These are phyloP conservation scores for Cyrtorhinus lividipennis DNA, from an alignment of 1,140 invertebrate genomes.

Conservation along the genomic window DNA sequence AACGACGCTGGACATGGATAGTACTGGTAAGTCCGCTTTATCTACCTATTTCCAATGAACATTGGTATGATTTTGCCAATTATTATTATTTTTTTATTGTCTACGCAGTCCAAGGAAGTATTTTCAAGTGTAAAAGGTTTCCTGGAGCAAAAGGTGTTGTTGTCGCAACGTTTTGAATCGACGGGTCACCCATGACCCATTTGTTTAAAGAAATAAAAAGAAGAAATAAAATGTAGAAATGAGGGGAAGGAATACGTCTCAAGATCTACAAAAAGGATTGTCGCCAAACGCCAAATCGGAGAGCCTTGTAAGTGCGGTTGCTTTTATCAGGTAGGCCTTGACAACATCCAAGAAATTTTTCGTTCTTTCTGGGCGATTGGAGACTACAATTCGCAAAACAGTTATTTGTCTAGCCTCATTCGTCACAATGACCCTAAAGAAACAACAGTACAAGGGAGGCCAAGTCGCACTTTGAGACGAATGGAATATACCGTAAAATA, in stretches of 20 bases:
- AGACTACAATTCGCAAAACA: background rate
- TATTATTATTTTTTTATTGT: no score
- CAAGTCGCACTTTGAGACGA: background rate
- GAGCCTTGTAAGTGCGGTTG: background rate
- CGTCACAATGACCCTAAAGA: background rate
- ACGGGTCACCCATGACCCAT: no score
- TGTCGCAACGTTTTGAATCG: no score
- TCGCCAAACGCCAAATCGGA: background rate
- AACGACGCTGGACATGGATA: no score
- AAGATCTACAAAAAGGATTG: background rate
- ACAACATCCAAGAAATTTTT: background rate
- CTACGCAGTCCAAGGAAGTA: no score
- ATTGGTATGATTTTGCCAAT: no score
- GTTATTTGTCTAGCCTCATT: background rate
- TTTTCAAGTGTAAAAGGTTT: no score
- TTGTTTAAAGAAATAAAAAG: background rate
- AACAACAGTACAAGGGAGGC: background rate
- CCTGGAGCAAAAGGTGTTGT: no score
- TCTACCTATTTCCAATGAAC: no score
- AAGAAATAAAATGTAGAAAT: background rate
- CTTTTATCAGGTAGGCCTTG: background rate
- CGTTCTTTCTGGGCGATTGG: background rate
- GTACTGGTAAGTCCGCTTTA: no score
- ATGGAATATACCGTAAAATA: background rate
- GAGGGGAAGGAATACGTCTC: background rate